A percentile compares a stretch with the other conserved stretches of the same genome.
phyloP scores from a whole-genome alignment of 2,113 vertebrate species.

The Promerops cafer region DNA sequence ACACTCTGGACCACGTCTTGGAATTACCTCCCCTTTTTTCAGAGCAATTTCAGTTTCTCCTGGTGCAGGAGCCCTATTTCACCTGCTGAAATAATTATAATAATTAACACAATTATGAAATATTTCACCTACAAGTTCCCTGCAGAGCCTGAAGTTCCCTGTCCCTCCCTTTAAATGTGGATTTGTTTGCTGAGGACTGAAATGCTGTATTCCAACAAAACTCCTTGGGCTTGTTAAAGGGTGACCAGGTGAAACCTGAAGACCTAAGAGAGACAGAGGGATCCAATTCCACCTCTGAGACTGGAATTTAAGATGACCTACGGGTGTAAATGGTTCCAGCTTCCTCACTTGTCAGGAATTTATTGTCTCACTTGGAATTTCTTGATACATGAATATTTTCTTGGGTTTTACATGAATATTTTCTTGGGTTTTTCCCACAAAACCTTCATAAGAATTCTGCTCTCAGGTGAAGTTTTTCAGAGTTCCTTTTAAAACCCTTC shows the following conservation, averaged over 20 bases:
- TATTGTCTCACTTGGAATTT: background rate
- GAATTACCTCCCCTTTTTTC: background rate
- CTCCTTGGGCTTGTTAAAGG: background rate
- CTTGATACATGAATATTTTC: background rate
- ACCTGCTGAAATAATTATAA: background rate
- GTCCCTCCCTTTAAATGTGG: background rate
- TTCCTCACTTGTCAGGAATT: background rate
- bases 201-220: background rate
- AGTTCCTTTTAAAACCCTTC: background rate
- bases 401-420: background rate
- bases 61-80: background rate
- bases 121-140: rapidly evolving
- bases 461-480: background rate
- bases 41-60: background rate
- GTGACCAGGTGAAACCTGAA: background rate
- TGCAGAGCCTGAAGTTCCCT: background rate
- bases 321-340: background rate
- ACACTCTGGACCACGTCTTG: background rate
- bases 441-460: background rate
- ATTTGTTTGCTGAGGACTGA: background rate
- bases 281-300: background rate
- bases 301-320: background rate
- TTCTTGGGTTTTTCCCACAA: background rate
- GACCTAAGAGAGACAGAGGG: background rate
- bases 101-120: background rate